Percentiles rank a stretch among this genome's conserved stretches.
These are phyloP conservation scores for Alosa alosa DNA, from an alignment of 2,113 vertebrate species.

Conservation along the genomic window DNA sequence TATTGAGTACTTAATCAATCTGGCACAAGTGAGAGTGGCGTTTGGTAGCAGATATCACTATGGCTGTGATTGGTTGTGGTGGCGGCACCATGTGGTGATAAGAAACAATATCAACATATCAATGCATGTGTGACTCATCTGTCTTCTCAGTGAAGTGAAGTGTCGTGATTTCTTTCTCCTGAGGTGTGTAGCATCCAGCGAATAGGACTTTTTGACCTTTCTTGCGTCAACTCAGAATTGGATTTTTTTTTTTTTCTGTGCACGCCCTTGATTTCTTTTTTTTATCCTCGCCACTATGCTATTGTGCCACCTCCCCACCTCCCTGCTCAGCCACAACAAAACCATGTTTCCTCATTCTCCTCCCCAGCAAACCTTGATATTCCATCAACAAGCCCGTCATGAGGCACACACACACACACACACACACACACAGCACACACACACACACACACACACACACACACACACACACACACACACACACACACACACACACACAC, in stretches of 20 bases:
- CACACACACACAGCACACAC: not conserved
- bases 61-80: no score
- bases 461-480: no score
- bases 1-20: no score
- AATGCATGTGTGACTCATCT: no score
- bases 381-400: not conserved
- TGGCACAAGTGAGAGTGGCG: no score
- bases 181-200: not conserved
- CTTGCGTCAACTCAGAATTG: not conserved
- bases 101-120: no score
- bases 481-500: not conserved
- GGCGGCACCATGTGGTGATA: no score
- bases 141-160: not conserved
- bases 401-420: not conserved
- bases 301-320: constrained; percentile 1
- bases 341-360: not conserved
- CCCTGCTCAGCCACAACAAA: not conserved
- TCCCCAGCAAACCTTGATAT: not conserved
- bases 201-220: not conserved
- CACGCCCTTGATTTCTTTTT: not conserved
- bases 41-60: no score
- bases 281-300: not conserved
- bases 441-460: not conserved
- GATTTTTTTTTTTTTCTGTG: not conserved
- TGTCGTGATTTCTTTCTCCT: not conserved